A percentile compares a stretch with the other conserved stretches of the same genome.
Conservation (phyloP, 2,797 vertebrate species). For the Anisognathus igniventris region DNA sequence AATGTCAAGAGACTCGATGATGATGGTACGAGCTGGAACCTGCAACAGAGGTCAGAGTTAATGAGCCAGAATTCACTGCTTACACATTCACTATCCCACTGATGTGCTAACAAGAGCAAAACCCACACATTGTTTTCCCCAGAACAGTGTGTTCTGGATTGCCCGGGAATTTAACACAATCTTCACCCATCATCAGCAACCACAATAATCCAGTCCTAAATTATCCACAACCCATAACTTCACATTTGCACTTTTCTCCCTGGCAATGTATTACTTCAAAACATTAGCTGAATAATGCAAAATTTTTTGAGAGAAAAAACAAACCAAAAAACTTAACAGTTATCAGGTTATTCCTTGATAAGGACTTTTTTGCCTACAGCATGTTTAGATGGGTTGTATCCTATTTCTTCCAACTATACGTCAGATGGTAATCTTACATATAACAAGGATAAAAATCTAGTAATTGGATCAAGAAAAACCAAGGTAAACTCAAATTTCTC, state of each 20-base stretch:
- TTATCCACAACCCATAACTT: neutral
- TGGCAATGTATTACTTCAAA: neutral
- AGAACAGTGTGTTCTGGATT: neutral
- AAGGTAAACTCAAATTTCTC: neutral
- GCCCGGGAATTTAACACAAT: neutral
- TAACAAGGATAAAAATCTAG: neutral
- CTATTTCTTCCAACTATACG: neutral
- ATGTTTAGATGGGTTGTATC: neutral
- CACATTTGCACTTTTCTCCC: neutral
- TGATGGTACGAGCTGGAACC: conserved; percentile 83
- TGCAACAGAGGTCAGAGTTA: conserved; percentile 43
- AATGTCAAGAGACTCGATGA: conserved; percentile 94
- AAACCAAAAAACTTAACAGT: neutral
- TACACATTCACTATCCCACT: neutral
- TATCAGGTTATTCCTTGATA: neutral
- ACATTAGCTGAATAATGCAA: neutral
- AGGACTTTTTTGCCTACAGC: neutral
- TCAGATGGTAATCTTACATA: neutral
- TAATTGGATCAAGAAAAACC: neutral
- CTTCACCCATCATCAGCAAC: neutral
- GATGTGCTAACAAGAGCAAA: neutral
- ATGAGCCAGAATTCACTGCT: neutral
- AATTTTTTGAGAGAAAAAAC: fast-evolving
- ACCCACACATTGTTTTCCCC: neutral
- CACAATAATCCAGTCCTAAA: neutral